A percentile compares a stretch with the other conserved stretches of the same genome.
Conservation (phyloP, 2,888 invertebrate species). For the Phyllotreta striolata region DNA sequence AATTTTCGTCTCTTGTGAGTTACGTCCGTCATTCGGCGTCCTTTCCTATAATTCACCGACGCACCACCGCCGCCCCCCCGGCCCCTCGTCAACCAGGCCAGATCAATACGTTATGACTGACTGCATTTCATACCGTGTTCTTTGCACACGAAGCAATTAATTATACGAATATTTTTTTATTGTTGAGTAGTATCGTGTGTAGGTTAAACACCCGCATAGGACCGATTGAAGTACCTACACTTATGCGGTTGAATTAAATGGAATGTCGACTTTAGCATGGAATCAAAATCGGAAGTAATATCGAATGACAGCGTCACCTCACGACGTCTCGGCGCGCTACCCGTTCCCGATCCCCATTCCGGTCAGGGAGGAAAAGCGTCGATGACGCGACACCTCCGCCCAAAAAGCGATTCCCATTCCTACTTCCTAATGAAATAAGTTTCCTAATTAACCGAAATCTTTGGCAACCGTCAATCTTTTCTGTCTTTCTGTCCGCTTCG, state of each 20-base stretch:
- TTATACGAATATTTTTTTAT: conserved; percentile 9
- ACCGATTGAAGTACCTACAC: too few species aligned
- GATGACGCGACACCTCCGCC: conserved; percentile 19
- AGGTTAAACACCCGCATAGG: too few species aligned
- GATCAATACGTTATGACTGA: conserved; percentile 47
- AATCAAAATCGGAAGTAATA: conserved; percentile 25
- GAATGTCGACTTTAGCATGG: conserved; percentile 11
- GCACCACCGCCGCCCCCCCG: conserved; percentile 25
- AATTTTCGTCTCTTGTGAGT: conserved; percentile 52
- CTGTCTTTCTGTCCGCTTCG: conserved; percentile 18
- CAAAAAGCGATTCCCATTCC: conserved; percentile 28
- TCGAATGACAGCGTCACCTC: conserved; percentile 19
- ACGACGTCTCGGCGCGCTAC: background rate
- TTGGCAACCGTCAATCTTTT: conserved; percentile 39
- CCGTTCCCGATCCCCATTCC: conserved; percentile 2
- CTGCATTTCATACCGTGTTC: conserved; percentile 32
- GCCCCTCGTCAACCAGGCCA: conserved; percentile 23
- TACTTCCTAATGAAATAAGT: conserved; percentile 40
- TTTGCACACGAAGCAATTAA: conserved; percentile 3
- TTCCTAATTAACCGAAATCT: conserved; percentile 41
- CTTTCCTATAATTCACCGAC: conserved; percentile 40
- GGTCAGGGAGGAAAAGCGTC: background rate
- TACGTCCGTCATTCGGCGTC: conserved; percentile 43
- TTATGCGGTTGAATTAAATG: too few species aligned
- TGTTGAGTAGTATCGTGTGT: background rate